Base-by-base conservation (phyloP, 2,888 invertebrate genomes). In the Agonopterix arenella region DNA sequence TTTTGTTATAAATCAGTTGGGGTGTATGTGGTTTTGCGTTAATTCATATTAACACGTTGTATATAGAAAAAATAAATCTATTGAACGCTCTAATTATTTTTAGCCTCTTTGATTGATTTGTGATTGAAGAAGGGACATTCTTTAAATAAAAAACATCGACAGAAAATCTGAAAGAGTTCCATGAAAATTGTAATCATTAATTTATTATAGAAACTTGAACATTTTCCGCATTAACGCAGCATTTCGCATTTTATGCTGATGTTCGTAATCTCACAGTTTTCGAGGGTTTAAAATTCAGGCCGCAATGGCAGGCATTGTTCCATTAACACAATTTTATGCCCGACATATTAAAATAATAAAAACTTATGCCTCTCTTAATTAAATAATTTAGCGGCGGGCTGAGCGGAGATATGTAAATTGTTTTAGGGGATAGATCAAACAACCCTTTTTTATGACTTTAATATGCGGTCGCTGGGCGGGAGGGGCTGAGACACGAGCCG, bases 331-430 rank as follows among this genome's bases (percentile, higher is more conserved):
- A 84, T 89, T 89, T 89, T 84, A 89, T 80, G 80, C 74, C 81
- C 80, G 74, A 86, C 88, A 88, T 89, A 89, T 89, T 89, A 86
- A 89, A 89, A 89, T 89, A 90, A 89, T 90, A 89, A 90, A 90
- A 90, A 89, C 90, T 89, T 89, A 89, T 88, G 89, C 86, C 89
- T 86, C 90, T 84, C 90, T 90, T 90, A 90, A 90, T 90, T 90
- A 90, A 89, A 90, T 90, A 90, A 89, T 90, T 90, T 88, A 89
- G 86, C 85, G 76, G 84, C 81, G 79, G 79, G 76, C 77, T 80
- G 83, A 80, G 83, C 83, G 82, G 84, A 86, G 89, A 89, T 90
- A 90, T 90, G 89, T 89, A 90, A 90, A 90, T 90, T 90, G 89
- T 90, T 90, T 89, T 84, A 85, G 84, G 88, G 90, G 89, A 89